Evolutionary conservation across 2,888 invertebrate genomes (phyloP), one percentile per base, ranked within the genome.

Genomic region (Dolichomitus sp.): DNA sequence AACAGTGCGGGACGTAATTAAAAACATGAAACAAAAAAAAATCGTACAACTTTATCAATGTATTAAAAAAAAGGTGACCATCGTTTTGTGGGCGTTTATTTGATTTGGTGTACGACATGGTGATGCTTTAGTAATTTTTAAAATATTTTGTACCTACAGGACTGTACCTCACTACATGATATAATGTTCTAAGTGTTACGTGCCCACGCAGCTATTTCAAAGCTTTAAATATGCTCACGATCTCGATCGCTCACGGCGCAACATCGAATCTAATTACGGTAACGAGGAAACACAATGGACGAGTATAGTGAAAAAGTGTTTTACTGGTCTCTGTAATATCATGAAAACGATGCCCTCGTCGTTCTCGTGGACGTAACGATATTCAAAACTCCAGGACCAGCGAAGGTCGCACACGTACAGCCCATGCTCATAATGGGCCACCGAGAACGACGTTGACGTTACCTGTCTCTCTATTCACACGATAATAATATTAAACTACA

Each of bases 401-500:
- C 14, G 17, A 59, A 17, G 52, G 54, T 37, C 59, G 59, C 33
- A 57, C 30, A 17, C 40, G 52, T 33, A 50, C 42, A 23, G 5
- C 45, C 27, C 50, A 72, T 73, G 48, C 40, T 57, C 57, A 33
- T 59, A 73, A 79, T 73, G 66, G 72, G 11, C 59, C 73, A 50
- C 45, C 33, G 45, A 19, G 11, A 11, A 9, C 33, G 48, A 68
- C 52, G 59, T 30, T 14, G 19, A 48, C 19, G 50, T 45, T 52
- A 14, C 42, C 40, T 14, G 6, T 72, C 59, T 23, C 30, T 40
- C 37, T 30, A n/a, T 70, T 69, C 65, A 33, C 63, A 63, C 61
- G 80, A 89, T 92, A 92, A 93, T 92, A 92, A 90, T 90, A 92
- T 93, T 90, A 92, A 91, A 91, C 92, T 92, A 92, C 91, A 93